Conservation (phyloP, 2,113 vertebrate species). For the Apaloderma vittatum region DNA sequence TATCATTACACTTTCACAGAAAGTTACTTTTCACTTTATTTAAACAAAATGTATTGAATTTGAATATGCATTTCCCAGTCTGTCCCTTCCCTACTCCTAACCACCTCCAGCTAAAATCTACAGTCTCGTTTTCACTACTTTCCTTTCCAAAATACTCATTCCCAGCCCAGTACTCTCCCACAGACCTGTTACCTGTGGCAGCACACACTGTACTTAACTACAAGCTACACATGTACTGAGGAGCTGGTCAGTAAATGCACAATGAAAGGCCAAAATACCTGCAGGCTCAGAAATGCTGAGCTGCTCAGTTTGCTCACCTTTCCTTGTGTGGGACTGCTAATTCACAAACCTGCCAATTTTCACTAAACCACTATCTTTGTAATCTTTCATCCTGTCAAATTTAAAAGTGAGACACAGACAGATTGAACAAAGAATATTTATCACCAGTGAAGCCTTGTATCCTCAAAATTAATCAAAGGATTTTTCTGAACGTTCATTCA, state of each 20-base stretch:
- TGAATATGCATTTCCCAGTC: neutral
- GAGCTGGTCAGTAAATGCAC: neutral
- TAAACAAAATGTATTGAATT: neutral
- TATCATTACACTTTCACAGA: neutral
- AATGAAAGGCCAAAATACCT: neutral
- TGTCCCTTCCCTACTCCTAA: neutral
- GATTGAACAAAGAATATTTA: neutral
- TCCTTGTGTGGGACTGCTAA: neutral
- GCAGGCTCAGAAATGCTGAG: accelerated
- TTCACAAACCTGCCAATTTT: neutral
- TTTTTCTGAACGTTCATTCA: neutral
- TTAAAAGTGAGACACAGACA: neutral
- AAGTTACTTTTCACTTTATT: neutral
- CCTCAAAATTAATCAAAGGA: neutral
- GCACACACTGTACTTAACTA: neutral
- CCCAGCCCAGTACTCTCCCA: neutral
- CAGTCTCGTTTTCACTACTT: neutral
- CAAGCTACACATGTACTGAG: accelerated
- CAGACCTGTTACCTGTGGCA: neutral
- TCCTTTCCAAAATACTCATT: neutral
- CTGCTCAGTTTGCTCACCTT: neutral
- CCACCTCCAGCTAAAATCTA: neutral
- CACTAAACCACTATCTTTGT: neutral
- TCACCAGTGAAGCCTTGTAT: neutral
- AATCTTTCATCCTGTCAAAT: neutral